Base-by-base conservation (phyloP, 2,797 vertebrate species). In the Heliangelus exortis region DNA sequence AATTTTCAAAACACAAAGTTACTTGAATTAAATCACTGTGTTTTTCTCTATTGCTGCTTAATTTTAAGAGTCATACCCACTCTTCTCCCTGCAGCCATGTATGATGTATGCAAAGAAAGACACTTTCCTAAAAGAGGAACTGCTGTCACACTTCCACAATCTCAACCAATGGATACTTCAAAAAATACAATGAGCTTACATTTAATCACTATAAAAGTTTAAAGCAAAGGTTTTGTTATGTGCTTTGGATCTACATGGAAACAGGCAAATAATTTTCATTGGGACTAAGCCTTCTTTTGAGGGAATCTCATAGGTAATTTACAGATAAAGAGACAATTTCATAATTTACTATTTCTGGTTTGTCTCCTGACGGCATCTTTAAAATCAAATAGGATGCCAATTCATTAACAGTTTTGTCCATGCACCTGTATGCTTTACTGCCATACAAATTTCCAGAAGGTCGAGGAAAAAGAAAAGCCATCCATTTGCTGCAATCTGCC, bases 121-220 rank as follows among this genome's bases (percentile, higher is more conserved):
- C 72, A 85, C 57, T 84, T 97, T 96, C 75, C 89, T 95, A 79
- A 89, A 94, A 94, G 43, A 95, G 51, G 55, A 97, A 96, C 25
- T 90, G 76, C 54, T 94, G 79, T 93, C 74, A 88, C 79, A 85
- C 77, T 92, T 92, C 53, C 29, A 7, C 76, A 94, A 94, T 93
- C 92, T 95, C 72, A 96, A 69, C 89, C 93, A 96, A 84, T 93
- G 91, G 90, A 94, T 81, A 92, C 87, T 91, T 92, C 12, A 69
- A 91, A 97, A 97, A 96, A 95, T 75, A 93, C 45, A 93, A 63
- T n/a, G 21, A 73, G 57, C 8, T 91, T 90, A 84, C 51, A 85
- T 67, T 41, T 84, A 90, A 79, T 94, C 45, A 94, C 61, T 83
- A 47, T 59, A 81, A 77, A 87, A 67, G 53, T 87, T 96, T 79